Base-by-base conservation (phyloP, 92 coral and sea anemone species). In the Palythoa heliodiscus region DNA sequence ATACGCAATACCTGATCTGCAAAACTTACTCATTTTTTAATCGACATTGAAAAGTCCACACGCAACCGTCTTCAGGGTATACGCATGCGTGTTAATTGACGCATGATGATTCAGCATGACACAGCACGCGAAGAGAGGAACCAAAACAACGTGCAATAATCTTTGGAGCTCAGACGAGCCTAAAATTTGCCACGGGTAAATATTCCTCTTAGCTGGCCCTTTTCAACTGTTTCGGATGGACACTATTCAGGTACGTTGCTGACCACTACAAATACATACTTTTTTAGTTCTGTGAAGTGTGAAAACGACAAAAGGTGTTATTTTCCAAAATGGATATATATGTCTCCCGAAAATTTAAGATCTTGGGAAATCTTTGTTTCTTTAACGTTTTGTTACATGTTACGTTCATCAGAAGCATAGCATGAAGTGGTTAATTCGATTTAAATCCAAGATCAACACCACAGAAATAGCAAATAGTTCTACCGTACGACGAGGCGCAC, bases 111-210 rank as follows among this genome's bases (percentile, higher is more conserved):
- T 71, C 76, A 15, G 76, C 81, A 73, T 71, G 78, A 73, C 78
- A 43, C 57, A 73, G 78, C 78, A 48, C 25, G 10, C 6, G 12
- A 35, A 73, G 14, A 11, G 19, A 24, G 67, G 64, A 19, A 14
- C 40, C 66, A 29, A 76, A 76, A 73, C 11, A 25, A 76, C 16
- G 81, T 52, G 15, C 81, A 52, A 24, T 76, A 50, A 50, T 55
- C 22, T 61, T 53, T 25, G 81, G 81, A 76, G 81, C 81, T 76
- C 81, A 76, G 61, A 76, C 39, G 67, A 11, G 81, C 52, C 81
- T 22, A 76, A 76, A 16, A 24, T 22, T 24, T 76, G 67, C 17
- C 16, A 1, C 47, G 67, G 66, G 81, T 25, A 37, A 76, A 76
- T 12, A 64, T 76, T 52, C 47, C 81, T 48, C 16, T 54, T 43